Base-by-base conservation (phyloP, 2,797 vertebrate species). In the Crossoptilon crossoptilon region DNA sequence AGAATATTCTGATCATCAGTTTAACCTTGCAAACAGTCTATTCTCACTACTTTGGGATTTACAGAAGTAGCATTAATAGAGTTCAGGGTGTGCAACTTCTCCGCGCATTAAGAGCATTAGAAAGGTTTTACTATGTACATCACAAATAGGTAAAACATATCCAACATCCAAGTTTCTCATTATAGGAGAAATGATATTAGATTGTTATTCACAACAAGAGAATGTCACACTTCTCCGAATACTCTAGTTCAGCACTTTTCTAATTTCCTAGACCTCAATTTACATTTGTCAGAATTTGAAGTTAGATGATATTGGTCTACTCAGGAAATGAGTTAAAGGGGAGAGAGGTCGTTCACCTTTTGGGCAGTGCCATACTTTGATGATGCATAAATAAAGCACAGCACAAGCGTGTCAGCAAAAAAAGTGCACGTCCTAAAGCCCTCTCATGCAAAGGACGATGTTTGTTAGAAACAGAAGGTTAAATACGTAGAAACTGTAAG, bases 261-360 rank as follows among this genome's bases (percentile, higher is more conserved):
- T 94, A 93, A 95, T 96, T 96, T 96, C 88, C 90, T 5, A 29
- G 93, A 95, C 91, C 96, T 94, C 91, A 92, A 96, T 96, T 96
- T 96, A 96, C 96, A 96, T 96, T 95, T 95, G 94, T 96, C 96
- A 96, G 89, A 74, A 74, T 93, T 66, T 92, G 85, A 94, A 96
- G 93, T 48, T 69, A 76, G 87, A 88, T 91, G 93, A 95, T 96
- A 96, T 72, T 87, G 91, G 95, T 91, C 92, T 96, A 3, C 93
- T 94, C 91, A 77, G 89, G 85, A 94, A 95, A 93, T 74, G 83
- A 94, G 87, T 66, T 88, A 79, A 62, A 96, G 85, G 79, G 87
- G 80, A 93, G 63, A 70, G 63, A 88, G 85, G 87, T 78, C 78
- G 26, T 55, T 80, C 93, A 95, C 96, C 92, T 94, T 86, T 91